phyloP scores from a whole-genome alignment of 2,797 vertebrate genomes.

The Dromococcyx pavoninus region DNA sequence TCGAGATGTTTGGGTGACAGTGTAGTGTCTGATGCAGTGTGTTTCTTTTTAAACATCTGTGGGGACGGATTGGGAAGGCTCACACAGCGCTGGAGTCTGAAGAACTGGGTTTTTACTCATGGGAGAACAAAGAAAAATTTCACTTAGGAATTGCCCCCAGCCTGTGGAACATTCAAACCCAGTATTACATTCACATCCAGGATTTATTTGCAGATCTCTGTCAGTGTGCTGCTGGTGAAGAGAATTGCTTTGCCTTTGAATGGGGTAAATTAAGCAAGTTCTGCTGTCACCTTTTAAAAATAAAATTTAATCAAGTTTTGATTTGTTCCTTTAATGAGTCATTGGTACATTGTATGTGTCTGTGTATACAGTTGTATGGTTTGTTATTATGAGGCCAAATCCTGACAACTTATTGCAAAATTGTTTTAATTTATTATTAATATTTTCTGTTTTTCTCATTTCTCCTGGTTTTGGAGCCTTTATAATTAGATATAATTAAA shows the following conservation, averaged over 20 bases:
- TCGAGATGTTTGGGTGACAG: not conserved
- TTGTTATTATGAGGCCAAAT: constrained; percentile 37
- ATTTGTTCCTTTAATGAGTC: constrained; percentile 50
- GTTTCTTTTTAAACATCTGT: not conserved
- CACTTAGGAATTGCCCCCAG: not conserved
- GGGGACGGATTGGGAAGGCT: not conserved
- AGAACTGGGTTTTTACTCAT: not conserved
- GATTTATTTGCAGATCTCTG: not conserved
- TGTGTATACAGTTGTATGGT: constrained; percentile 7
- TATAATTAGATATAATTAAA: constrained; percentile 63
- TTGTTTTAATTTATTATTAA: constrained; percentile 63
- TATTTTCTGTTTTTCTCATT: constrained; percentile 46
- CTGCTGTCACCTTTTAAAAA: constrained; percentile 46
- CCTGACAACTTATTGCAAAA: constrained; percentile 43
- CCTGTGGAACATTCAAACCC: not conserved
- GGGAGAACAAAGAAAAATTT: not conserved
- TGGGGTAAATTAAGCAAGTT: constrained; percentile 22
- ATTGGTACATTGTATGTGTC: not conserved
- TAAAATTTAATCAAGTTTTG: constrained; percentile 46
- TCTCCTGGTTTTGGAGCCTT: constrained; percentile 22
- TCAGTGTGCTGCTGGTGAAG: not conserved
- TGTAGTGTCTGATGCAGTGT: not conserved
- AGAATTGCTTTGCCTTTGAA: constrained; percentile 12
- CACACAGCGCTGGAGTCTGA: not conserved
- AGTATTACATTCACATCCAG: not conserved